Percentiles rank a stretch among this genome's conserved stretches.
Conservation (phyloP, 2,888 invertebrate species). For the Zhengitettix transpicula region DNA sequence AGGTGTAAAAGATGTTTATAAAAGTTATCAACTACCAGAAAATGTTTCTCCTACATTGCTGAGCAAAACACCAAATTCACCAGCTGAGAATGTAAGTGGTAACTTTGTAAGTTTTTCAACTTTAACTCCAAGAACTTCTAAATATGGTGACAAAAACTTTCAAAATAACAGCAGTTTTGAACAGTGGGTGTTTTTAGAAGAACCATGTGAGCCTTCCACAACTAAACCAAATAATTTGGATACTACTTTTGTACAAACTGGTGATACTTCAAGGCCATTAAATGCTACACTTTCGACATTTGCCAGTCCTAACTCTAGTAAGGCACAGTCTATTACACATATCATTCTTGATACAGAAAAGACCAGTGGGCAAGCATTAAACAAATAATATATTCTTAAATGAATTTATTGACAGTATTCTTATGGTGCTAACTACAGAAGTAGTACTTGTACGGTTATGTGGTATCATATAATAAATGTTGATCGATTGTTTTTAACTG, state of each 20-base stretch:
- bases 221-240: conserved; percentile 15
- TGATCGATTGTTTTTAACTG: too few relatives aligned
- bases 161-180: conserved; percentile 21
- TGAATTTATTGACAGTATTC: too few relatives aligned
- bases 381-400: too few relatives aligned
- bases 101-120: conserved; percentile 11
- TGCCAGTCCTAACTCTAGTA: conserved; percentile 18
- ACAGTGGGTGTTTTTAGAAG: conserved; percentile 24
- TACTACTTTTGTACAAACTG: conserved; percentile 11
- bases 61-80: too few relatives aligned
- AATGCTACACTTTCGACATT: conserved; percentile 14
- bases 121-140: conserved; percentile 1
- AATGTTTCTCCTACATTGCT: too few relatives aligned
- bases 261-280: conserved; percentile 11
- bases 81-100: neutral
- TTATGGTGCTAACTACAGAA: too few relatives aligned
- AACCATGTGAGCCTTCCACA: conserved; percentile 14
- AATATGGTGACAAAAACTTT: conserved; percentile 17
- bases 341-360: conserved; percentile 18
- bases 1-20: too few relatives aligned
- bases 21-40: too few relatives aligned
- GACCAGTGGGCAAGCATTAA: too few relatives aligned
- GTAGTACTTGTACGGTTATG: too few relatives aligned
- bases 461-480: too few relatives aligned
- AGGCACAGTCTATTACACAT: conserved; percentile 22